Base-by-base conservation (phyloP, 2,888 invertebrate genomes). In the Drosophila incognita region DNA sequence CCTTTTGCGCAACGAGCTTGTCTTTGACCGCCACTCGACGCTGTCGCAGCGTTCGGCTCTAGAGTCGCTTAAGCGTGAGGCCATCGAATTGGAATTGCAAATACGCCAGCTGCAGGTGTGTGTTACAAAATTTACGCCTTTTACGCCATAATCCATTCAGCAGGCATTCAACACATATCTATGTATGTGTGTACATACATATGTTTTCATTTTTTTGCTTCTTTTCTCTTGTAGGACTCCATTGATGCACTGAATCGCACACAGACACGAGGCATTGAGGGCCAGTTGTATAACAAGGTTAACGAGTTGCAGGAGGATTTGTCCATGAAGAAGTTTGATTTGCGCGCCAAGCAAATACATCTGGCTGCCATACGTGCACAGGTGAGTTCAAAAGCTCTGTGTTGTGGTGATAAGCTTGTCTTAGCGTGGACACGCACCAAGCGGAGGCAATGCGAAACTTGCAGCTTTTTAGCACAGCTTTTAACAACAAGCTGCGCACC, bases 251-350 rank as follows among this genome's bases (percentile, higher is more conserved):
- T 98, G 79, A 94, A 95, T 77, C 95, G 98, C 83, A 95, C 97
- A 91, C 98, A 99, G 91, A 94, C 94, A 81, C 94, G 96, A 64
- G 95, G 95, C 74, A 94, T 97, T 79, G 98, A 98, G 92, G 96
- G 96, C 78, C 96, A 96, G 91, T 94, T 98, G 70, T 98, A 96
- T 94, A 98, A 97, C 93, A 99, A 99, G 94, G 98, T 97, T 85
- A 98, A 98, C 93, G 98, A 99, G 94, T 95, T 98, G 62, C 97
- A 99, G 94, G 98, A 99, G 93, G 98, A 99, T 90, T 97, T 99
- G 92, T 98, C 98, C 79, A 95, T 97, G 94, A 98, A 98, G 94
- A 96, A 97, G 91, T 98, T 98, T 93, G 98, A 99, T 94, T 95
- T 98, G 84, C 95, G 97, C 81, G 97, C 98, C 60, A 97, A 98